Base-by-base conservation (phyloP, 1,140 invertebrate genomes). In the Bombyx mandarina region DNA sequence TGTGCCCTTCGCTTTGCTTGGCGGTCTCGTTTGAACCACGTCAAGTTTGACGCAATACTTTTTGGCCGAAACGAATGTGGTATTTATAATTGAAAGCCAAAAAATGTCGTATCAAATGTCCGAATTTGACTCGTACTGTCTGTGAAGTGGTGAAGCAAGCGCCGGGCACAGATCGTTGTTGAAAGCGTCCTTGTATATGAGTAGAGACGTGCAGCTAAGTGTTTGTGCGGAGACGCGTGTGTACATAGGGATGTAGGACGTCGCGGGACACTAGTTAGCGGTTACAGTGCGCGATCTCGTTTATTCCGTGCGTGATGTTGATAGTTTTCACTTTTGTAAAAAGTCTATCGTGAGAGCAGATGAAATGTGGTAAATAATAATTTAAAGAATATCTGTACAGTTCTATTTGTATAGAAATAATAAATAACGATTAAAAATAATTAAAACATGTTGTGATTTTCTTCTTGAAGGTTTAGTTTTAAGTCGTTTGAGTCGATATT, bases 371-470 rank as follows among this genome's bases (percentile, higher is more conserved):
- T 83, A 81, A 84, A 88, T 85, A 84, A 88, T 85, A 85, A 88
- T 82, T 87, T 86, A 87, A 88, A 86, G 77, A 82, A 87, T 84
- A 85, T 86, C 85, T 89, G 88, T 89, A 89, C 86, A 89, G 88
- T 87, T 88, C 82, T 88, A 88, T 88, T 89, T 87, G 86, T 89
- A 87, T 89, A 89, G 88, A 87, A 89, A 88, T 88, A 88, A 86
- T 86, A 85, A 86, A 88, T 88, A 86, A 88, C 69, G 78, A 87
- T 86, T 82, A 77, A 85, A 87, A 84, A 78, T 72, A 78, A 72
- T 78, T 69, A 75, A 86, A 86, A 66, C 62, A 85, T 77, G 82
- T 86, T 87, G 82, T 87, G 82, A 88, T 88, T 35, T 87, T 87
- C 75, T 75, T 79, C 76, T 75, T 68, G 56, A 65, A 66, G 73